Evolutionary conservation across 1,140 invertebrate genomes (phyloP).

Genomic region (Danaus plexippus): DNA sequence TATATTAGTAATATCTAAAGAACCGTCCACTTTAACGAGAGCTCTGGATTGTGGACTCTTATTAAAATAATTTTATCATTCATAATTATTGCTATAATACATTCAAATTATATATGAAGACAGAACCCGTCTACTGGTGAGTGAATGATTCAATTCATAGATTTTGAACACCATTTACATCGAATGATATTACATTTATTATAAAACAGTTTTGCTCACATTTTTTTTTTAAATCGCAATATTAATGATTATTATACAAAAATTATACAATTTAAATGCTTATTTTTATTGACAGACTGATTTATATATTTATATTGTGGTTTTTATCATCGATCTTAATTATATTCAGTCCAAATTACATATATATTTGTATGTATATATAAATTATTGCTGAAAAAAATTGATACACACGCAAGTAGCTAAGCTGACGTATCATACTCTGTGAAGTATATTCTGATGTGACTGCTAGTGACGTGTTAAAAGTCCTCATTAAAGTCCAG

Average conservation of each 20-base stretch:
- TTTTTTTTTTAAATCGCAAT: too few species aligned
- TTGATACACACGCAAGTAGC: slow-evolving; percentile 18
- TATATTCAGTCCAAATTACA: slow-evolving; percentile 58
- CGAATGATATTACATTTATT: too few species aligned
- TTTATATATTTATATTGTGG: slow-evolving; percentile 20
- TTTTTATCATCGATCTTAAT: slow-evolving; percentile 47
- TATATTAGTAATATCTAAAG: too few species aligned
- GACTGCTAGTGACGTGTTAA: too few species aligned
- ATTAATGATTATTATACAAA: too few species aligned
- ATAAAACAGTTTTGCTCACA: too few species aligned
- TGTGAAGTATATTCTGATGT: neutral
- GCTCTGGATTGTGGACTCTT: too few species aligned
- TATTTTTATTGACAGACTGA: slow-evolving; percentile 45
- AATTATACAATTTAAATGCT: slow-evolving; percentile 58
- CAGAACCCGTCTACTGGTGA: slow-evolving; percentile 15
- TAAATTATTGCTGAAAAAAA: slow-evolving; percentile 36
- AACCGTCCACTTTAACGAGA: too few species aligned
- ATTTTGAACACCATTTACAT: slow-evolving; percentile 21
- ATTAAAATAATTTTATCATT: too few species aligned
- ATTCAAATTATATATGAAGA: slow-evolving; percentile 7
- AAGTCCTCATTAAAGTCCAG: too few species aligned
- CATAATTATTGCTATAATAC: slow-evolving; percentile 7
- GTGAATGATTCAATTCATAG: slow-evolving; percentile 15
- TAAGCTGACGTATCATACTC: slow-evolving; percentile 16
- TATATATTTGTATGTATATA: slow-evolving; percentile 9